Conservation (phyloP, 2,113 vertebrate species). For the Sinocyclocheilus anshuiensis region DNA sequence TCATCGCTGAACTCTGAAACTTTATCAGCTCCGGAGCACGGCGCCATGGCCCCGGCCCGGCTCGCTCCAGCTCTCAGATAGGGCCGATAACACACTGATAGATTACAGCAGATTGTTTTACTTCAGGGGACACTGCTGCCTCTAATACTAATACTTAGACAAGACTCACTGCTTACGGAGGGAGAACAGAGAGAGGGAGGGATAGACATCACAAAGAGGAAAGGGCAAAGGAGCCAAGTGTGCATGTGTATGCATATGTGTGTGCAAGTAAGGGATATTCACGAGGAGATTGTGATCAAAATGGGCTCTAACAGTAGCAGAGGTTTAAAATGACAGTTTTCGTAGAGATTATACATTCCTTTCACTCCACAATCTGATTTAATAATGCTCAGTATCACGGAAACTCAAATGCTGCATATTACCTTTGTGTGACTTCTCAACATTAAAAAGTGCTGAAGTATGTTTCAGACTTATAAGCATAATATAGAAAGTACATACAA, state of each 20-base stretch:
- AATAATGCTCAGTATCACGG: conserved; percentile 50
- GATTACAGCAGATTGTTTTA: conserved; percentile 96
- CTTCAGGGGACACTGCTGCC: conserved; percentile 83
- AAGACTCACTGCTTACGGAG: conserved; percentile 65
- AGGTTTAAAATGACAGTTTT: conserved; percentile 61
- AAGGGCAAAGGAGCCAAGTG: conserved; percentile 57
- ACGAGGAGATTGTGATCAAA: conserved; percentile 51
- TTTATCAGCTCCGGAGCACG: conserved; percentile 91
- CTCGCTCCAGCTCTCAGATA: conserved; percentile 89
- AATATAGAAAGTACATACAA: conserved; percentile 12
- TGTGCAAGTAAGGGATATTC: conserved; percentile 55
- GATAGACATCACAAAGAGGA: conserved; percentile 60
- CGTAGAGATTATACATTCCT: conserved; percentile 52
- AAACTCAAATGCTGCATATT: conserved; percentile 44
- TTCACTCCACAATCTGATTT: conserved; percentile 55
- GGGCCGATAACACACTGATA: conserved; percentile 88
- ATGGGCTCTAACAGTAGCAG: conserved; percentile 52
- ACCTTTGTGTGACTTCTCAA: conserved; percentile 48
- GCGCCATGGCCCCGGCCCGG: conserved; percentile 89
- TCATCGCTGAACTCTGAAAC: conserved; percentile 93
- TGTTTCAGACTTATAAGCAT: conserved; percentile 41
- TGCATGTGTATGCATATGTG: background rate
- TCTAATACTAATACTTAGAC: conserved; percentile 78
- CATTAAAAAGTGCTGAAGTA: conserved; percentile 43
- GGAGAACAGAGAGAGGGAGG: conserved; percentile 46